Conservation (phyloP, 92 coral and sea anemone genomes). For the Palythoa heliodiscus region DNA sequence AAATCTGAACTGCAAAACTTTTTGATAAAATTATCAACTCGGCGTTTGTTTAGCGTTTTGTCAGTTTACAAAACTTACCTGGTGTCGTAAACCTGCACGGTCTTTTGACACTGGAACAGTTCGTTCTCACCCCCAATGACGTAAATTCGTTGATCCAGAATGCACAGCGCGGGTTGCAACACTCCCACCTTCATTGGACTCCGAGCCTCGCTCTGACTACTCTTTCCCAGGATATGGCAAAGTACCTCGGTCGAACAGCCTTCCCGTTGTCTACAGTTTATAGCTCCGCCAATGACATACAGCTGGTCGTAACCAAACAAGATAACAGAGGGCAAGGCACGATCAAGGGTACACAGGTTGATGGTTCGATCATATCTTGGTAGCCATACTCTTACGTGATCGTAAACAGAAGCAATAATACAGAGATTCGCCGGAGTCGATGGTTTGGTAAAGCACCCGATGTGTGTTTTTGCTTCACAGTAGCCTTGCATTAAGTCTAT, state of each 20-base stretch:
- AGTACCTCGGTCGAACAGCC: slow-evolving; percentile 35
- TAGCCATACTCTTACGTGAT: slow-evolving; percentile 23
- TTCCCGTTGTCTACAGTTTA: slow-evolving; percentile 22
- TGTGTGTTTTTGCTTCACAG: background rate
- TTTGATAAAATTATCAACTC: too few relatives aligned
- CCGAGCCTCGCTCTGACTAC: background rate
- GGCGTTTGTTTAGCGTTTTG: too few relatives aligned
- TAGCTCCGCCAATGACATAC: slow-evolving; percentile 29
- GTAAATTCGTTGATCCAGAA: slow-evolving; percentile 22
- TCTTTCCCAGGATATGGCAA: background rate
- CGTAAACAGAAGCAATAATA: slow-evolving; percentile 12
- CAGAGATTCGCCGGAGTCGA: slow-evolving; percentile 27
- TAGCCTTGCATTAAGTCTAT: background rate
- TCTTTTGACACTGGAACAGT: slow-evolving; percentile 8
- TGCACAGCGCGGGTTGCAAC: slow-evolving; percentile 36
- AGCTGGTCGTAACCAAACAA: slow-evolving; percentile 21
- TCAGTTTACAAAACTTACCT: background rate
- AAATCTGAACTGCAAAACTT: too few relatives aligned
- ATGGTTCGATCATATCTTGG: slow-evolving; percentile 26
- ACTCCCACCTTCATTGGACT: slow-evolving; percentile 29
- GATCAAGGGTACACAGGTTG: slow-evolving; percentile 10
- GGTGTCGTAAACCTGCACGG: slow-evolving; percentile 38
- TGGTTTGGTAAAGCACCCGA: background rate
- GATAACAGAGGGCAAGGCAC: slow-evolving; percentile 13
- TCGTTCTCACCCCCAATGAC: slow-evolving; percentile 40